These are phyloP conservation scores for Microctenopoma steveboyesi DNA, from an alignment of 2,797 vertebrate species.

Conservation along the genomic window DNA sequence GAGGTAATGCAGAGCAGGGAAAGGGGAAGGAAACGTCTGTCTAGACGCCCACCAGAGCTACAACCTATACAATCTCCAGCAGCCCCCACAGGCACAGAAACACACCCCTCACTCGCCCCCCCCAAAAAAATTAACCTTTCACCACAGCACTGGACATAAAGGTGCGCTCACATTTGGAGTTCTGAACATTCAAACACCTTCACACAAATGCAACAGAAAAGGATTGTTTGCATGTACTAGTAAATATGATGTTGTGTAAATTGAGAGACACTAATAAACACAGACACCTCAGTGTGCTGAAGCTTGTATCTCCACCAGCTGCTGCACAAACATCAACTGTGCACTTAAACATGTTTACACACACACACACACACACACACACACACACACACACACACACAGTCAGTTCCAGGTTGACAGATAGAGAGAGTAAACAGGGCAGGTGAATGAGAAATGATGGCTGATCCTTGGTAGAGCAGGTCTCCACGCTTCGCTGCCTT, in stretches of 20 bases:
- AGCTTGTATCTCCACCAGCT: slow-evolving; percentile 42
- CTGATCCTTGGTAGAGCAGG: slow-evolving; percentile 80
- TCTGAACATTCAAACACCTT: slow-evolving; percentile 19
- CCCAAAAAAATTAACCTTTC: slow-evolving; percentile 19
- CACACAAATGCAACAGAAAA: slow-evolving; percentile 8
- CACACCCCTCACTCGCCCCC: slow-evolving; percentile 39
- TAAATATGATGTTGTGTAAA: slow-evolving; percentile 22
- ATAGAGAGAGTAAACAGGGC: slow-evolving; percentile 81
- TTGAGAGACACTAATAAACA: slow-evolving; percentile 29
- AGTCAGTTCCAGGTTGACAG: slow-evolving; percentile 74
- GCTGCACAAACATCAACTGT: slow-evolving; percentile 58
- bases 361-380: neutral
- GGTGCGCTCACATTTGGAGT: neutral
- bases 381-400: slow-evolving; percentile 37
- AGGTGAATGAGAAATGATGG: slow-evolving; percentile 85
- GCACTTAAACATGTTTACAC: slow-evolving; percentile 17
- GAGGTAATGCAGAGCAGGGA: slow-evolving; percentile 81
- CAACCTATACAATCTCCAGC: slow-evolving; percentile 81
- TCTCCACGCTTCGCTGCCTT: slow-evolving; percentile 81
- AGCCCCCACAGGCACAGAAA: slow-evolving; percentile 71
- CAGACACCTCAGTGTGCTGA: slow-evolving; percentile 54
- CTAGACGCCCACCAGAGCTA: slow-evolving; percentile 84
- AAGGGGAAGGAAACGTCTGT: slow-evolving; percentile 86
- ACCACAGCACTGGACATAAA: slow-evolving; percentile 28
- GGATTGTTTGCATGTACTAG: slow-evolving; percentile 20